Evolutionary conservation across 92 coral and sea anemone genomes (phyloP).

Genomic region (Epizoanthus ramosus): DNA sequence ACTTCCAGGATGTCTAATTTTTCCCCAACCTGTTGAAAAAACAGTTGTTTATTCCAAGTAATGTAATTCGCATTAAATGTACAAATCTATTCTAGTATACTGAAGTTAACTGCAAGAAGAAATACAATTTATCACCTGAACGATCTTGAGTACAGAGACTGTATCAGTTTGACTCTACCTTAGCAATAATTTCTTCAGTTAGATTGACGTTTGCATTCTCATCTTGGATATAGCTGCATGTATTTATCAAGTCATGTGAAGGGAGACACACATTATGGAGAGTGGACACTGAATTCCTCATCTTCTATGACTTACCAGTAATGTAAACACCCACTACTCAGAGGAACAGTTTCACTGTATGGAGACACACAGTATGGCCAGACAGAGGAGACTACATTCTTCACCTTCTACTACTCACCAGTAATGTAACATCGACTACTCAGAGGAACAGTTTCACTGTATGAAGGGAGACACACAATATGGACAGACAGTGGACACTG

Average conservation of each 20-base stretch:
- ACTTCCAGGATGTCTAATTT: constrained; percentile 66
- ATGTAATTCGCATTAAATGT: no score
- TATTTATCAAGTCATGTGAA: no score
- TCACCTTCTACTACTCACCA: constrained; percentile 35
- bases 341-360: constrained; percentile 44
- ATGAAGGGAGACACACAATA: constrained; percentile 11
- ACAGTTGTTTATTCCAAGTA: background rate
- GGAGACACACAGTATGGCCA: constrained; percentile 45
- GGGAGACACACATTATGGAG: no score
- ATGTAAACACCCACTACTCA: constrained; percentile 53
- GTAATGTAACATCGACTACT: constrained; percentile 56
- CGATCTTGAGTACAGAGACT: no score
- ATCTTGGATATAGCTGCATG: no score
- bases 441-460: constrained; percentile 46
- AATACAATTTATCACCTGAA: background rate
- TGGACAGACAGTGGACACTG: background rate
- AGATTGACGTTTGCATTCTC: no score
- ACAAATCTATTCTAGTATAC: no score
- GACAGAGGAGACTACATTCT: no score
- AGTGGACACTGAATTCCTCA: background rate
- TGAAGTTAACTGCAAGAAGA: no score
- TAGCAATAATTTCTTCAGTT: no score
- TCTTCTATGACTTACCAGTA: constrained; percentile 48
- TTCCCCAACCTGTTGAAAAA: constrained; percentile 64
- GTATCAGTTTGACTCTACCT: no score